Conservation (phyloP, 2,797 vertebrate genomes). For the Rallus crepitans region DNA sequence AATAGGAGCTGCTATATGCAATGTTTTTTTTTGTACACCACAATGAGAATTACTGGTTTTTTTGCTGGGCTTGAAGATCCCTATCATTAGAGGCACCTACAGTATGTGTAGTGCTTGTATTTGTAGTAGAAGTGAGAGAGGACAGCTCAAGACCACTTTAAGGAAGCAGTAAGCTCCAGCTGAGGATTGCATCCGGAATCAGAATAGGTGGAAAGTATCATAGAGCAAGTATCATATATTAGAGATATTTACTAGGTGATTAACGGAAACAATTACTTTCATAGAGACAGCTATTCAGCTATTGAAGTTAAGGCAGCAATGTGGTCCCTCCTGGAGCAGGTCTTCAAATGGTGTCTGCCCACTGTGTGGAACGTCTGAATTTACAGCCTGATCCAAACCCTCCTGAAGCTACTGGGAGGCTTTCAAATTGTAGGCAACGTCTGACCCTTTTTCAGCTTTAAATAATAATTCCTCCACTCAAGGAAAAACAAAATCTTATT, state of each 20-base stretch:
- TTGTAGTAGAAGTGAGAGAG: background rate
- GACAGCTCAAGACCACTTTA: background rate
- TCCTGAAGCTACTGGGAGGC: background rate
- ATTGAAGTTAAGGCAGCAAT: background rate
- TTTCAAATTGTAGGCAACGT: background rate
- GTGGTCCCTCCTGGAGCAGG: background rate
- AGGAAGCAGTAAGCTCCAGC: background rate
- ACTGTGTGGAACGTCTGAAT: background rate
- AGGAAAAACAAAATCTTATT: constrained; percentile 17
- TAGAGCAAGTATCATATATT: background rate
- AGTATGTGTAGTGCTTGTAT: background rate
- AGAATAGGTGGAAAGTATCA: background rate
- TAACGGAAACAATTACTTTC: background rate
- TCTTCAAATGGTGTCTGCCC: background rate
- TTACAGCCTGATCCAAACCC: background rate
- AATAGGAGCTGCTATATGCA: background rate
- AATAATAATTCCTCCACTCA: background rate
- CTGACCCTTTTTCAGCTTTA: background rate
- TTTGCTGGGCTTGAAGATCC: constrained; percentile 17
- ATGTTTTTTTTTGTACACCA: background rate
- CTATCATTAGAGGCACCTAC: background rate
- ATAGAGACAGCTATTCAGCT: background rate
- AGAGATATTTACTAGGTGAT: background rate
- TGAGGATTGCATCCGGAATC: background rate
- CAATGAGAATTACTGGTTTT: background rate